Evolutionary conservation across 2,888 invertebrate species (phyloP).

Genomic region (Cylindroiulus punctatus): DNA sequence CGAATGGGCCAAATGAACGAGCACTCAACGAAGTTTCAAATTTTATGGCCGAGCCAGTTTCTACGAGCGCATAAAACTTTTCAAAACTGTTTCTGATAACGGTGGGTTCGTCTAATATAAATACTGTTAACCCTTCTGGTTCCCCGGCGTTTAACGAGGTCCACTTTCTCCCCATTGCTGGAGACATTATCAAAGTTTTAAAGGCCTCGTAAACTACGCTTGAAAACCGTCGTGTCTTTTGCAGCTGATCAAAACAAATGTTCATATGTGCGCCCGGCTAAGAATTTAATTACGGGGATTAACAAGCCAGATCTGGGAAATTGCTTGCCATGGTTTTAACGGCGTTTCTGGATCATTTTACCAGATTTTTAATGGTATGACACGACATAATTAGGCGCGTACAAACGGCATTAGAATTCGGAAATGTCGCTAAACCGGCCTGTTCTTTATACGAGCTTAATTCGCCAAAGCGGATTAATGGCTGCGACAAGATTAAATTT

Average conservation of each 20-base stretch:
- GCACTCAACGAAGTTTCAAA: slow-evolving; percentile 48
- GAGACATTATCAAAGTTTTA: slow-evolving; percentile 47
- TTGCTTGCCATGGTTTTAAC: slow-evolving; percentile 27
- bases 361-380: slow-evolving; percentile 37
- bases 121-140: slow-evolving; percentile 22
- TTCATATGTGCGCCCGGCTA: slow-evolving; percentile 28
- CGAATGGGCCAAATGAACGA: slow-evolving; percentile 48
- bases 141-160: slow-evolving; percentile 29
- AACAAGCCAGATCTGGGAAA: slow-evolving; percentile 17
- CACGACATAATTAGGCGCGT: slow-evolving; percentile 47
- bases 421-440: slow-evolving; percentile 39
- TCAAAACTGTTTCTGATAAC: slow-evolving; percentile 48
- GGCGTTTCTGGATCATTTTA: slow-evolving; percentile 36
- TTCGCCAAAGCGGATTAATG: slow-evolving; percentile 38
- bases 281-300: slow-evolving; percentile 51
- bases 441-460: not conserved
- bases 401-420: slow-evolving; percentile 38
- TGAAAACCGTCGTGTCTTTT: slow-evolving; percentile 46
- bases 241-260: slow-evolving; percentile 50
- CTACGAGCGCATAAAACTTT: slow-evolving; percentile 45
- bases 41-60: slow-evolving; percentile 36
- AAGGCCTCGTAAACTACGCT: slow-evolving; percentile 41
- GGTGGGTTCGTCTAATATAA: not conserved
- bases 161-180: slow-evolving; percentile 35
- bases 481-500: slow-evolving; percentile 43